These are phyloP conservation scores for Acanthosepion esculentum DNA, from an alignment of 2,888 invertebrate genomes.

Conservation along the genomic window DNA sequence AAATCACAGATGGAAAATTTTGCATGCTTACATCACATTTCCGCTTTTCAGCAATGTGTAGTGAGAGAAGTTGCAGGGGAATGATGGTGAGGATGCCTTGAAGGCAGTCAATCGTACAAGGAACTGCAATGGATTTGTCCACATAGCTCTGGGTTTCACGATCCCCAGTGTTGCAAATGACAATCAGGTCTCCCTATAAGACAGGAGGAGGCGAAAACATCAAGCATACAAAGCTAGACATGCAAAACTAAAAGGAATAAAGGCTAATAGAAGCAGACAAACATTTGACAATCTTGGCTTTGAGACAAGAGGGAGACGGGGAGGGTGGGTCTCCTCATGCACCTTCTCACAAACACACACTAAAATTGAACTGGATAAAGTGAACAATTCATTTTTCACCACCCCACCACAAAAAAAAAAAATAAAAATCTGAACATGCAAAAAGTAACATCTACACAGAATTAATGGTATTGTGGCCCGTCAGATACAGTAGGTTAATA, in stretches of 20 bases:
- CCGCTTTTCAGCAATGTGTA: conserved; percentile 96
- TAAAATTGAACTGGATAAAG: too few species aligned
- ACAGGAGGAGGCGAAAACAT: conserved; percentile 37
- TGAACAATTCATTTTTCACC: too few species aligned
- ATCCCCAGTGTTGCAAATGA: conserved; percentile 95
- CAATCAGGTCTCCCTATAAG: conserved; percentile 90
- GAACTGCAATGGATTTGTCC: conserved; percentile 87
- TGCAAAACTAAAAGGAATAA: background rate
- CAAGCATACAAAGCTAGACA: background rate
- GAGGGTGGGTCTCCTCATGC: background rate
- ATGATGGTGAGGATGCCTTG: conserved; percentile 95
- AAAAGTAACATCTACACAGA: too few species aligned
- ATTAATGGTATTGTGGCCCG: too few species aligned
- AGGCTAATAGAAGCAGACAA: background rate
- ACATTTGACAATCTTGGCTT: background rate
- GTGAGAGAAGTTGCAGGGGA: conserved; percentile 97
- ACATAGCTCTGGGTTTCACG: conserved; percentile 87
- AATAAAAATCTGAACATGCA: too few species aligned
- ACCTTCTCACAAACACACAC: too few species aligned
- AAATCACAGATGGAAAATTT: background rate
- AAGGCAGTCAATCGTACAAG: conserved; percentile 97
- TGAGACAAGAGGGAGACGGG: background rate
- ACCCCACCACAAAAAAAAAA: too few species aligned
- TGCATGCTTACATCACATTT: conserved; percentile 86
- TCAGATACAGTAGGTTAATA: too few species aligned